Base-by-base conservation (phyloP, 2,113 vertebrate species). In the Corapipo altera region DNA sequence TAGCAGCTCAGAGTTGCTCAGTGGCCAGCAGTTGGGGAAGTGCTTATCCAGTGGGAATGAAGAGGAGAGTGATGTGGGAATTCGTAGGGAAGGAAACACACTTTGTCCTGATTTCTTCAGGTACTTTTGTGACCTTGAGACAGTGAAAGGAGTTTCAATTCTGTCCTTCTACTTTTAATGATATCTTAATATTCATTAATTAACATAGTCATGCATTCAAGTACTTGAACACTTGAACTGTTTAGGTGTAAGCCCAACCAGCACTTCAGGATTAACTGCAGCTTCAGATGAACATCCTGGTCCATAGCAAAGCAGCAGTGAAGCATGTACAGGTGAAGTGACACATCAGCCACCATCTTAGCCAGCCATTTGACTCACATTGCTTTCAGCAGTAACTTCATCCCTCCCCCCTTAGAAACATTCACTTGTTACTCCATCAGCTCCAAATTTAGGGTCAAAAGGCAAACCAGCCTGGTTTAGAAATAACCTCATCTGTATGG, bases 331-430 rank as follows among this genome's bases (percentile, higher is more conserved):
- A 52, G 33, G 26, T 80, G 44, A 28, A 70, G 17, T 62, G 78
- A 62, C 55, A 78, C 21, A 13, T 27, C 1, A 1, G 11, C n/a
- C 1, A 1, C 12, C n/a, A 20, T 16, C 41, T 26, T 5, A 48
- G 61, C 35, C 44, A 75, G 26, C 6, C 17, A 13, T 59, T 69
- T 89, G 54, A 73, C 22, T 74, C 14, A 24, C 1, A 5, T 3
- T 82, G 44, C 75, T 57, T 70, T 81, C 55, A 70, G 35, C 70
- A 65, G 30, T 32, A 55, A 11, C 49, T 85, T 77, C 70, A 55
- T 70, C 64, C 54, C 32, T 67, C 7, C 18, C 4, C 11, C 24
- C 24, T 72, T 46, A 69, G 67, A 30, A 90, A 62, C 28, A 41
- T 14, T 8, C 9, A 14, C 32, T 65, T 48, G 12, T 73, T 46